These are phyloP conservation scores for Lithophane leautieri DNA, from an alignment of 2,888 invertebrate genomes.

Conservation along the genomic window DNA sequence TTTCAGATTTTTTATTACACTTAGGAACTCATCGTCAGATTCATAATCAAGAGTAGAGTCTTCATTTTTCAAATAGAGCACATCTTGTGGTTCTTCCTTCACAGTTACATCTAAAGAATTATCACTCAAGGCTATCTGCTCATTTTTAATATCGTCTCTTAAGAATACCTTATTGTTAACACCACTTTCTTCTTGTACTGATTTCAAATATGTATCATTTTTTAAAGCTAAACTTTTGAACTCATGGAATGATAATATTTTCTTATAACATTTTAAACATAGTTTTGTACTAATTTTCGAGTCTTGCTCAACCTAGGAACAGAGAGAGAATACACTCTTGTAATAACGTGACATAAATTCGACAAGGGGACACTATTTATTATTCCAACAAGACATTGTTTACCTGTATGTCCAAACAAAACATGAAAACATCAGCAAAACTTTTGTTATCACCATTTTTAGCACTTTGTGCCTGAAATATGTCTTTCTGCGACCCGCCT, in stretches of 20 bases:
- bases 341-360: not conserved
- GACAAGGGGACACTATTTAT: not conserved
- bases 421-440: conserved; percentile 75
- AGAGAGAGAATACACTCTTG: conserved; percentile 18
- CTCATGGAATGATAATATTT: conserved; percentile 77
- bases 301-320: conserved; percentile 73
- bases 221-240: conserved; percentile 80
- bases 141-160: conserved; percentile 57
- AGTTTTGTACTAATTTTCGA: conserved; percentile 76
- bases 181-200: conserved; percentile 49
- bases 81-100: conserved; percentile 62
- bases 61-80: conserved; percentile 44
- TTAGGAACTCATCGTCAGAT: conserved; percentile 81
- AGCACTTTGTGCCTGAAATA: conserved; percentile 68
- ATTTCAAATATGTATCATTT: conserved; percentile 76
- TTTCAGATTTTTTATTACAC: conserved; percentile 70
- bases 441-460: conserved; percentile 65
- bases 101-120: conserved; percentile 60
- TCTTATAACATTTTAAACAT: conserved; percentile 80
- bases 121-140: conserved; percentile 44
- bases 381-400: conserved; percentile 47
- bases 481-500: conserved; percentile 71
- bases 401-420: conserved; percentile 83
- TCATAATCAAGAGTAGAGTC: conserved; percentile 57
- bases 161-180: conserved; percentile 67